Evolutionary conservation across 1,140 invertebrate species (phyloP), one percentile per base, ranked within the genome.

Genomic region (Zaprionus gabonicus): DNA sequence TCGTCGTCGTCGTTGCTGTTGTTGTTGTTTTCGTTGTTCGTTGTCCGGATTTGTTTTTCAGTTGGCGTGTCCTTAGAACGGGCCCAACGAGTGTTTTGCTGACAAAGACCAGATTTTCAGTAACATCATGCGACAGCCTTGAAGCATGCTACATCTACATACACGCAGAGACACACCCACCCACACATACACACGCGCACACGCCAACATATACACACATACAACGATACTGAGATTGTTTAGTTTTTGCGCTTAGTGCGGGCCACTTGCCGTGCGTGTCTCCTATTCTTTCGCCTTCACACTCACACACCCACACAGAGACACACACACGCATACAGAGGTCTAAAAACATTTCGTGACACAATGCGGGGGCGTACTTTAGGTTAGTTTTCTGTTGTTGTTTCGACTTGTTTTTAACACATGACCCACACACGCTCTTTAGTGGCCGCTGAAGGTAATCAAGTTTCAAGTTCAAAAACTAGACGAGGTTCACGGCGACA

Each of bases 401-500:
- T 58, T 44, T 57, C 7, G 38, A 55, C 25, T 17, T 58, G 23
- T 65, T 57, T 67, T 77, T 72, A 15, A 44, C 60, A 58, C 78
- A 71, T 71, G 55, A 66, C 65, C 62, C 74, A 70, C 57, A 72
- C 57, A 75, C 69, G 74, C 75, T 69, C 62, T 71, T 90, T 72
- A 69, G 84, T 87, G 85, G 81, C 72, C 85, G 81, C 77, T 82
- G 81, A 81, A 90, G 85, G 85, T 90, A 90, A 90, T 90, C 85
- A 91, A 90, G 85, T 90, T 90, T 90, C 85, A 90, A 90, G 85
- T 90, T 90, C 86, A 90, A 73, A 70, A 90, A 90, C 86, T 80
- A 80, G 76, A 36, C 76, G 57, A 73, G 85, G 85, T 90, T 88
- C 85, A 85, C 36, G 81, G 81, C 79, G 12, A 51, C 46, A 25